Percentiles rank a stretch among this genome's conserved stretches.
Conservation (phyloP, 2,797 vertebrate genomes). For the Euthynnus affinis region DNA sequence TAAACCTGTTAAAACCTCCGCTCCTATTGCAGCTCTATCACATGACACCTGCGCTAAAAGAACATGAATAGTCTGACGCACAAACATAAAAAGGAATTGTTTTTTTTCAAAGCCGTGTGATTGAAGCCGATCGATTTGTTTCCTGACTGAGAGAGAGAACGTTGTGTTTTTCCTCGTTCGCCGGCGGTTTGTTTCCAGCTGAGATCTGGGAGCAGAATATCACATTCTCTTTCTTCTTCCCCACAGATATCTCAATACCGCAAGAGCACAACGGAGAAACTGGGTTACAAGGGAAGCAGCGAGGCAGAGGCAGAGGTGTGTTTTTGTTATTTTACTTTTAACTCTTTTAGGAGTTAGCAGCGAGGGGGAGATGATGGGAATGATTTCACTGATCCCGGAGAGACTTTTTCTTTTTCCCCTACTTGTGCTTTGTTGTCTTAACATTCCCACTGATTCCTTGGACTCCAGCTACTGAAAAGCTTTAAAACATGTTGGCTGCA, state of each 20-base stretch:
- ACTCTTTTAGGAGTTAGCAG: background rate
- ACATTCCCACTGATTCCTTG: background rate
- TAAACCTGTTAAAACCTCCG: too few species aligned
- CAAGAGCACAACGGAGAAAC: constrained; percentile 24
- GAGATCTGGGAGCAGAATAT: constrained; percentile 40
- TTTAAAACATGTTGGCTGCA: background rate
- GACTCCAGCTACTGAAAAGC: background rate
- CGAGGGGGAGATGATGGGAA: background rate
- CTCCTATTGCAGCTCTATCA: too few species aligned
- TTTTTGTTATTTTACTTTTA: constrained; percentile 1
- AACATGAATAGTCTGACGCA: background rate
- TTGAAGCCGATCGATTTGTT: constrained; percentile 20
- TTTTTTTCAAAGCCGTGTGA: constrained; percentile 19
- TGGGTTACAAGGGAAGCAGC: background rate
- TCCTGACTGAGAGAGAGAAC: constrained; percentile 21
- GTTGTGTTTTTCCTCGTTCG: constrained; percentile 9
- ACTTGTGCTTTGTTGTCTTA: background rate
- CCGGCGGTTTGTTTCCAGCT: constrained; percentile 27
- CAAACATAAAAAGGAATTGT: background rate
- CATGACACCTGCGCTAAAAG: background rate
- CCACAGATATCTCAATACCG: constrained; percentile 41
- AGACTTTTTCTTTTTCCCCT: background rate
- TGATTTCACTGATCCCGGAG: background rate
- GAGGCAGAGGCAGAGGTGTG: background rate
- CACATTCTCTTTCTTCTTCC: constrained; percentile 46